Base-by-base conservation (phyloP, 2,888 invertebrate genomes). In the Netelia virgata region DNA sequence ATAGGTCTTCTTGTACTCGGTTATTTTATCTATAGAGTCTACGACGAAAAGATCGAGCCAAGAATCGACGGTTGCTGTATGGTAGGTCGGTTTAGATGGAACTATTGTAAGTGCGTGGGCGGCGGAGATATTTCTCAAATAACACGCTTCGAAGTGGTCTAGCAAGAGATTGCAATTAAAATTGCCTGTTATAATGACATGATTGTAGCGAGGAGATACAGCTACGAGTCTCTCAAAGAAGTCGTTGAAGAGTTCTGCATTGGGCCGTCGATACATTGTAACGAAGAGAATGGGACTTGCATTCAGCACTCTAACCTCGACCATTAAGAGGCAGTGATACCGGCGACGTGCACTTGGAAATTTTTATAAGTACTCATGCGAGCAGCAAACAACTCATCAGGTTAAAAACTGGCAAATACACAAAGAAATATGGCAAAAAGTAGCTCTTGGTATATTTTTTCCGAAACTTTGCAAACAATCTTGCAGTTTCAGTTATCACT, bases 81-180 rank as follows among this genome's bases (percentile, higher is more conserved):
- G 63, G 50, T 16, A 59, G 0, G 70, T 72, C 1, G 70, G 18
- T 2, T 5, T 18, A 0, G 70, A 18, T 1, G 10, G 28, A 3
- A 74, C 50, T 10, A 63, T 36, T 3, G 50, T 20, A 0, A 74
- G 6, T 11, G 63, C 20, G 9, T 16, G 61, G 3, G 43, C 3
- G 0, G 3, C 16, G 3, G 36, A 47, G 0, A 74, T 28, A 0
- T 53, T 47, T 3, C 1, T n/a, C 3, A 74, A 36, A 8, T 16
- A 74, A 1, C 3, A 2, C 1, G 50, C 28, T 50, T 68, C 43
- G 55, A 50, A 61, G 10, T 18, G 8, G 0, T 18, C 18, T 1
- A 5, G 9, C 14, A 59, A 5, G 0, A 70, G 61, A 16, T 78
- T 61, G 16, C 69, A 78, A 61, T 78, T 78, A 1, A 78, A 47